phyloP scores from a whole-genome alignment of 1,140 invertebrate species.

The Neuroterus valhalla region DNA sequence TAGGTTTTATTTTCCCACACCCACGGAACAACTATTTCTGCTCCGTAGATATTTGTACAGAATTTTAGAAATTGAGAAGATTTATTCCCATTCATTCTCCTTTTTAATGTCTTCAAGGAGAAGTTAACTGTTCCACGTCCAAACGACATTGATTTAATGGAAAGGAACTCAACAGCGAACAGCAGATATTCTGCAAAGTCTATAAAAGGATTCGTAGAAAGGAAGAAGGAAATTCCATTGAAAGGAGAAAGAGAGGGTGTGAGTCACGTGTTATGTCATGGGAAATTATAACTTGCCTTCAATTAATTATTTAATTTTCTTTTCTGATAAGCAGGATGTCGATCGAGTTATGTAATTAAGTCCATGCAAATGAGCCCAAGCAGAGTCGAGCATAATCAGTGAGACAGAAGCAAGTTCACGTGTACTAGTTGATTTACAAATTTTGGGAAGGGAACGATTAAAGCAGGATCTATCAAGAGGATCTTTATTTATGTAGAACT shows the following conservation, averaged over 20 bases:
- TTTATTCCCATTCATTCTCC: neutral
- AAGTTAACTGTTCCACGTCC: conserved; percentile 18
- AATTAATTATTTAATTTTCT: no score
- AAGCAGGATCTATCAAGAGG: no score
- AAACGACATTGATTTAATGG: conserved; percentile 26
- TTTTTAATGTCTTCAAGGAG: conserved; percentile 27
- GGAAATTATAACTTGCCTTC: no score
- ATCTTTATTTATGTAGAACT: no score
- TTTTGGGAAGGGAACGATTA: no score
- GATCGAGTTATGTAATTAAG: no score
- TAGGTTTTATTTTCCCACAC: no score
- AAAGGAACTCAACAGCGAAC: neutral
- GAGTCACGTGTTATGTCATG: neutral
- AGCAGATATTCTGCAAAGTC: neutral
- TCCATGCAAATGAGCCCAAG: no score
- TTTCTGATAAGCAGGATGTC: no score
- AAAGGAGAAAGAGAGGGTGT: neutral
- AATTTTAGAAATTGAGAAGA: conserved; percentile 2
- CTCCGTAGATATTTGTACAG: neutral
- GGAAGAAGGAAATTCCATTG: neutral
- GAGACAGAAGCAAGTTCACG: no score
- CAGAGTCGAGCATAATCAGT: no score
- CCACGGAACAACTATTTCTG: neutral
- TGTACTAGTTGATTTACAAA: no score
- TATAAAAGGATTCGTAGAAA: conserved; percentile 26